These are phyloP conservation scores for Taenaris catops DNA, from an alignment of 2,888 invertebrate species.

Conservation along the genomic window DNA sequence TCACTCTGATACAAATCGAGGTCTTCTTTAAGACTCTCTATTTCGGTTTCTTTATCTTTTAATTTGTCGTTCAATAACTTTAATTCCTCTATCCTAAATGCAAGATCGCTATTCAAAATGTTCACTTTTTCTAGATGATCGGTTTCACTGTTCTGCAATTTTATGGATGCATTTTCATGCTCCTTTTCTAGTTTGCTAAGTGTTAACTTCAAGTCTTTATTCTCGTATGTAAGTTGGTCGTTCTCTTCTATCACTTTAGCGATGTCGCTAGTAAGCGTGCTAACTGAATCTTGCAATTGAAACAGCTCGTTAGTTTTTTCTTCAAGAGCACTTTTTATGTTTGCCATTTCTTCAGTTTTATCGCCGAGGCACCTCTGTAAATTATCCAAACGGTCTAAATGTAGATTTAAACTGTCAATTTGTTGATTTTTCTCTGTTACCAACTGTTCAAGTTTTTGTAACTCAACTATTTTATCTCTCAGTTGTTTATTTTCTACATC, in stretches of 20 bases:
- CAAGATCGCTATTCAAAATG: slow-evolving; percentile 55
- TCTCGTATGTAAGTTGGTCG: slow-evolving; percentile 46
- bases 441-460: slow-evolving; percentile 72
- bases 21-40: slow-evolving; percentile 75
- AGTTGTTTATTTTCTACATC: slow-evolving; percentile 68
- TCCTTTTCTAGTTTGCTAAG: slow-evolving; percentile 65
- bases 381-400: slow-evolving; percentile 66
- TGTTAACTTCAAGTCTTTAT: slow-evolving; percentile 57
- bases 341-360: slow-evolving; percentile 67
- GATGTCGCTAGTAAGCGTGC: slow-evolving; percentile 52
- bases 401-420: slow-evolving; percentile 71
- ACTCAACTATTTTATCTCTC: slow-evolving; percentile 64
- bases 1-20: slow-evolving; percentile 72
- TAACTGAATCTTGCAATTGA: slow-evolving; percentile 56
- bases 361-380: slow-evolving; percentile 71
- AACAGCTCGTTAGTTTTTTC: slow-evolving; percentile 63
- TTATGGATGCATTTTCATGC: slow-evolving; percentile 61
- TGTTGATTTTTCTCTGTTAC: slow-evolving; percentile 78
- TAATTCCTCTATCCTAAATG: slow-evolving; percentile 59
- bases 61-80: slow-evolving; percentile 59
- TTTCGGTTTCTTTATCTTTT: slow-evolving; percentile 75
- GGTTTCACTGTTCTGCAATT: slow-evolving; percentile 55
- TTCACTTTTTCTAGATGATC: slow-evolving; percentile 57
- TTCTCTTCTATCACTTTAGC: slow-evolving; percentile 62
- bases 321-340: slow-evolving; percentile 66